Percentiles rank a stretch among this genome's conserved stretches.
phyloP scores from a whole-genome alignment of 2,797 vertebrate species.

The Sandelia bainsii region DNA sequence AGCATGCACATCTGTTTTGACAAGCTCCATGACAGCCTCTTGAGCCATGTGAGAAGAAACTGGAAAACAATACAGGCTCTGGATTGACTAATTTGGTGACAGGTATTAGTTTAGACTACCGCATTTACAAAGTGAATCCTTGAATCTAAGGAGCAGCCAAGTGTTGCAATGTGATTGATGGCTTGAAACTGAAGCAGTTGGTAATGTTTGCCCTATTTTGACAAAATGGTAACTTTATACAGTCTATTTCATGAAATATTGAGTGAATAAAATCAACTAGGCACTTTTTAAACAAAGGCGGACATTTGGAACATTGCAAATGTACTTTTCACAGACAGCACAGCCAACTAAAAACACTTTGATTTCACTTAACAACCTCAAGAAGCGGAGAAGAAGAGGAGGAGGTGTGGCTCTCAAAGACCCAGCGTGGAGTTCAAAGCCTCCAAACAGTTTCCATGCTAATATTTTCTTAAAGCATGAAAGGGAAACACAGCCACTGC shows the following conservation, averaged over 20 bases:
- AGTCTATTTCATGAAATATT: background rate
- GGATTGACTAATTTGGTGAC: constrained; percentile 17
- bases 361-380: constrained; percentile 28
- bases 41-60: constrained; percentile 18
- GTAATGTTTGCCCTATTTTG: background rate
- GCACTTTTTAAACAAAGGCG: background rate
- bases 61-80: background rate
- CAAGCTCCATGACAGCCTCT: constrained; percentile 24
- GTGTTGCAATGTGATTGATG: constrained; percentile 30
- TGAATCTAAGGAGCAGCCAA: constrained; percentile 25
- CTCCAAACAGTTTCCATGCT: constrained; percentile 58
- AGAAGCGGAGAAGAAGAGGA: constrained; percentile 5
- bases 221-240: constrained; percentile 4
- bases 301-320: background rate
- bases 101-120: constrained; percentile 10
- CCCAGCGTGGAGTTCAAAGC: constrained; percentile 62
- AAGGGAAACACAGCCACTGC: constrained; percentile 51
- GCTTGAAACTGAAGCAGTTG: constrained; percentile 12
- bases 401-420: constrained; percentile 22
- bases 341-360: constrained; percentile 3
- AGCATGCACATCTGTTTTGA: constrained; percentile 47
- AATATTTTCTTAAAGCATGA: constrained; percentile 71
- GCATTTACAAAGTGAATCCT: constrained; percentile 11
- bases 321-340: constrained; percentile 13
- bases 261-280: constrained; percentile 3